Base-by-base conservation (phyloP, 2,113 vertebrate species). In the Hydrochoerus hydrochaeris region DNA sequence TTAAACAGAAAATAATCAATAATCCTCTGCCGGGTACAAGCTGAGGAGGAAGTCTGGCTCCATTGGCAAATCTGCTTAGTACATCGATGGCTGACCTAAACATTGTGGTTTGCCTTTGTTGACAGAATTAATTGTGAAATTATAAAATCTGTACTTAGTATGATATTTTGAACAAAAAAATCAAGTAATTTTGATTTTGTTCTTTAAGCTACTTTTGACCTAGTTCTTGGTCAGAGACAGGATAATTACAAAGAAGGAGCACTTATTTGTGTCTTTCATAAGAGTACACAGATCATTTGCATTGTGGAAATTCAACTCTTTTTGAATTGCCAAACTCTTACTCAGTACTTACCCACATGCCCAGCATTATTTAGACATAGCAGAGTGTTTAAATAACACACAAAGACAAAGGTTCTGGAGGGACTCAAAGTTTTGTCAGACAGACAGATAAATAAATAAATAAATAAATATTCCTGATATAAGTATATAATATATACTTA, bases 1-100 rank as follows among this genome's bases (percentile, higher is more conserved):
- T 88, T 90, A 93, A 93, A 95, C 52, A 87, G 54, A 94, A 87
- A 81, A 77, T 41, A 81, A 38, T n/a, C n/a, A 87, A 60, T 4
- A 69, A 7, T 19, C 7, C 35, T 78, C 91, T 91, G 73, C 65
- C 78, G 80, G 78, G 11, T 73, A 7, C 75, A 58, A 96, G 54
- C n/a, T 62, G 35, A 84, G 30, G 7, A 24, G 14, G 44, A 73
- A 35, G 28, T 17, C 17, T 84, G 30, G 5, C 24, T 78, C 22
- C n/a, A 17, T 57, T 84, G 65, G 73, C 49, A 65, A 19, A 85
- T 90, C 85, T 78, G 41, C 46, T 58, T 17, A 14, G 22, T 38
- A 63, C 8, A 16, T 9, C 16, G 52, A 44, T 44, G 54, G 41
- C 62, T 62, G 67, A 75, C 71, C 35, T 24, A 63, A 75, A 58